These are phyloP conservation scores for Notospermus geniculatus DNA, from an alignment of 1,140 invertebrate genomes.

Conservation along the genomic window DNA sequence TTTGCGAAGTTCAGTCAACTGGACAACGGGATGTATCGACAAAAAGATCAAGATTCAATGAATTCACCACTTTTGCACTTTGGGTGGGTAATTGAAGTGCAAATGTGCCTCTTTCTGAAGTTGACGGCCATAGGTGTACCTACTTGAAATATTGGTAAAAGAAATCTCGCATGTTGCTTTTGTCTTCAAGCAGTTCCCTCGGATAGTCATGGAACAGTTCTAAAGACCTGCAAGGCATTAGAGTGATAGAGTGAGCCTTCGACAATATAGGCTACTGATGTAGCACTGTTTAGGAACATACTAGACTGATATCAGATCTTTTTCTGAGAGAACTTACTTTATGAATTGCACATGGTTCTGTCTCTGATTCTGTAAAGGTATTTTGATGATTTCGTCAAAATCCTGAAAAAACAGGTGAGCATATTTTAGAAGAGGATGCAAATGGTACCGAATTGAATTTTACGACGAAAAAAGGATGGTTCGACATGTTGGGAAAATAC, in stretches of 20 bases:
- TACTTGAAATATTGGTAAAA: conserved; percentile 44
- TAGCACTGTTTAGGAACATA: no score
- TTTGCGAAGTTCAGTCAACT: no score
- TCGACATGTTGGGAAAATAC: no score
- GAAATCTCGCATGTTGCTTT: conserved; percentile 27
- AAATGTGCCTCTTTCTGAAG: no score
- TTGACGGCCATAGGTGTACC: no score
- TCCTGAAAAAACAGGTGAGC: conserved; percentile 28
- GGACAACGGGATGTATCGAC: no score
- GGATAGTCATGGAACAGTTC: conserved; percentile 38
- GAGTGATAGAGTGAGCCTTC: conserved; percentile 1
- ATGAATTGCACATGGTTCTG: conserved; percentile 33
- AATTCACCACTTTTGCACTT: no score
- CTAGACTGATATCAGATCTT: no score
- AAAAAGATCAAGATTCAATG: no score
- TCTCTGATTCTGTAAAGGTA: conserved; percentile 30
- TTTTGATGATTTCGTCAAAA: conserved; percentile 36
- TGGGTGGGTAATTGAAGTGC: no score
- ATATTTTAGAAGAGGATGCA: background rate
- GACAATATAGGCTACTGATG: no score
- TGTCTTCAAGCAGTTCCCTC: conserved; percentile 30
- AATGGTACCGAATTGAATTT: background rate
- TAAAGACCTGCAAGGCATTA: conserved; percentile 24
- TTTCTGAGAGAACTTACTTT: conserved; percentile 27
- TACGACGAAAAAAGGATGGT: no score